Base-by-base conservation (phyloP, 2,888 invertebrate species). In the Thecocarcelia acutangulata region DNA sequence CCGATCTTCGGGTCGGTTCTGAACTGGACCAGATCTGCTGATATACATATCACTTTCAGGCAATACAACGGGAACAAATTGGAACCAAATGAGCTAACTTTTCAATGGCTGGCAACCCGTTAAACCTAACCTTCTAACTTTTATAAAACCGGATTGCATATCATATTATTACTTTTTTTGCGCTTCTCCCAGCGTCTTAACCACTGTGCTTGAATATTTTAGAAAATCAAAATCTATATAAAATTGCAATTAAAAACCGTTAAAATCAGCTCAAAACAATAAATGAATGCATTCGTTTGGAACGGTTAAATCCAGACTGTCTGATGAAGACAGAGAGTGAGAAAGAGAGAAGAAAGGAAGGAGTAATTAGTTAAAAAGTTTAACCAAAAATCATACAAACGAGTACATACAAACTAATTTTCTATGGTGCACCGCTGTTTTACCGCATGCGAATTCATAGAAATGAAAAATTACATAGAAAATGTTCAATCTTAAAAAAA, bases 231-330 rank as follows among this genome's bases (percentile, higher is more conserved):
- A 73, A 54, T 56, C 54, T 56, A 58, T n/a, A n/a, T n/a, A n/a
- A 64, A 63, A 52, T 59, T 82, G 40, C 82, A 82, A 82, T 82
- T 78, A 78, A 70, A 82, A 33, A 70, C 78, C 74, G 74, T 70
- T 78, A 66, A 78, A 54, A 21, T 61, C 33, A 54, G n/a, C 44
- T 69, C 52, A 24, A 73, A 79, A 64, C 50, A 48, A 59, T 76
- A 72, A 58, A 52, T 13, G 75, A 74, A 78, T 56, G 74, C 82
- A 66, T 59, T 78, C 58, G 66, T 24, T 75, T 75, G 82, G 74
- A 82, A 82, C 82, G 74, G 3, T 66, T 59, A 46, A 52, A 40
- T 50, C 58, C 58, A 64, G 58, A 78, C 68, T 58, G 58, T 48
- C 48, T 40, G 48, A 48, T 54, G 21, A 33, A 33, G 4, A 33